Evolutionary conservation across 1,140 invertebrate species (phyloP).

Genomic region (Epicauta chinensis): DNA sequence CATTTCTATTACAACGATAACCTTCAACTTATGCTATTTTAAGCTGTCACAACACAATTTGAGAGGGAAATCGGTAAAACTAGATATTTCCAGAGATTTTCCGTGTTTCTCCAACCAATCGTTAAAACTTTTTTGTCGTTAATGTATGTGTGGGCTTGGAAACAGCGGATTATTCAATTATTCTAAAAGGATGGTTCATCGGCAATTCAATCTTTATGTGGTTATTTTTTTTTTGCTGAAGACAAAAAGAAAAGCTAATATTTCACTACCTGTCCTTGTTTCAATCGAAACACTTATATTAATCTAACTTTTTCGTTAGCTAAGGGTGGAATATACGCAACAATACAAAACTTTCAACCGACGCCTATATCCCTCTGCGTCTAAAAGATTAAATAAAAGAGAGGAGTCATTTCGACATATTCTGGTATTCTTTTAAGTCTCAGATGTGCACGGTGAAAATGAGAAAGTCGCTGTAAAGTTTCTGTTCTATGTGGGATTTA

Average conservation of each 20-base stretch:
- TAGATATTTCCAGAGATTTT: too few relatives aligned
- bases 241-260: not conserved
- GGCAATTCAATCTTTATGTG: constrained; percentile 24
- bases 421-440: constrained; percentile 20
- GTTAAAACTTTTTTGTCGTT: too few relatives aligned
- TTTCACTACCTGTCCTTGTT: constrained; percentile 10
- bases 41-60: too few relatives aligned
- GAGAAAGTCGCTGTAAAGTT: too few relatives aligned
- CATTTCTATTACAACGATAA: too few relatives aligned
- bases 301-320: constrained; percentile 26
- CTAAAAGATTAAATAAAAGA: constrained; percentile 23
- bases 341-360: constrained; percentile 16
- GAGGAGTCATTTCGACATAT: constrained; percentile 17
- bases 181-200: constrained; percentile 24
- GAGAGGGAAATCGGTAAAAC: too few relatives aligned
- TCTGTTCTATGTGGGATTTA: too few relatives aligned
- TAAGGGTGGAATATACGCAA: constrained; percentile 11
- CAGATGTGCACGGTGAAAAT: not conserved
- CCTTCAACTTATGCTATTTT: too few relatives aligned
- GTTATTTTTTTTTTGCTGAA: constrained; percentile 15
- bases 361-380: constrained; percentile 13
- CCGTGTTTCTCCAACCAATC: too few relatives aligned
- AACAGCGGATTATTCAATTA: constrained; percentile 28
- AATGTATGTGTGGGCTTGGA: too few relatives aligned
- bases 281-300: not conserved